Percentiles rank a stretch among this genome's conserved stretches.
These are phyloP conservation scores for Lordiphosa mommai DNA, from an alignment of 1,140 invertebrate genomes.

Conservation along the genomic window DNA sequence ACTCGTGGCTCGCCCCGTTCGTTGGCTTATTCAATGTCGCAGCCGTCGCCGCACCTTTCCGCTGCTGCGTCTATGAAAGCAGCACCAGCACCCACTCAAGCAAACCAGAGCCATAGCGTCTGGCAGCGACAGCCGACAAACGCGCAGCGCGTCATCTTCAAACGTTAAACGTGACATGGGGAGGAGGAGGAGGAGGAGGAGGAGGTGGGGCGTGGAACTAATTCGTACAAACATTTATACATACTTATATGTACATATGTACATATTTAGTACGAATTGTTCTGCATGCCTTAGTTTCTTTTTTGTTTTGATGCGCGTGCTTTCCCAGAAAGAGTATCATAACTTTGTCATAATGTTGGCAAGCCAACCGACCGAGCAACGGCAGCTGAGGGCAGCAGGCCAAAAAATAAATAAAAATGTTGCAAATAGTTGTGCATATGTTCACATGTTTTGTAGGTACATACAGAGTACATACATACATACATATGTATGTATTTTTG, in stretches of 20 bases:
- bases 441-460: constrained; percentile 15
- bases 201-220: constrained; percentile 5
- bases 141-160: constrained; percentile 58
- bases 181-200: not conserved
- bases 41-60: constrained; percentile 51
- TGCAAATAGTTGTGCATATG: constrained; percentile 40
- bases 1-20: constrained; percentile 29
- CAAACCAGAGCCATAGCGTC: constrained; percentile 60
- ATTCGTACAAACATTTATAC: constrained; percentile 1
- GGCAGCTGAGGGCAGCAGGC: constrained; percentile 44
- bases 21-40: constrained; percentile 60
- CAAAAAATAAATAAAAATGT: constrained; percentile 61
- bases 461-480: constrained; percentile 12
- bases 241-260: constrained; percentile 1
- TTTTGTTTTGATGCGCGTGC: constrained; percentile 26
- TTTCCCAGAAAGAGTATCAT: constrained; percentile 71
- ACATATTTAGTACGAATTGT: constrained; percentile 17
- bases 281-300: constrained; percentile 19
- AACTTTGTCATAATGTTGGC: constrained; percentile 73
- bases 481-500: constrained; percentile 13
- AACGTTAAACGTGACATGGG: constrained; percentile 45
- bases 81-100: constrained; percentile 22
- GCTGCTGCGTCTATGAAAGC: not conserved
- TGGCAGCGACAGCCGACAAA: constrained; percentile 56
- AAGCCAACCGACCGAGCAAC: constrained; percentile 39